Evolutionary conservation across 2,888 invertebrate species (phyloP).

Genomic region (Chymomyza amoena): DNA sequence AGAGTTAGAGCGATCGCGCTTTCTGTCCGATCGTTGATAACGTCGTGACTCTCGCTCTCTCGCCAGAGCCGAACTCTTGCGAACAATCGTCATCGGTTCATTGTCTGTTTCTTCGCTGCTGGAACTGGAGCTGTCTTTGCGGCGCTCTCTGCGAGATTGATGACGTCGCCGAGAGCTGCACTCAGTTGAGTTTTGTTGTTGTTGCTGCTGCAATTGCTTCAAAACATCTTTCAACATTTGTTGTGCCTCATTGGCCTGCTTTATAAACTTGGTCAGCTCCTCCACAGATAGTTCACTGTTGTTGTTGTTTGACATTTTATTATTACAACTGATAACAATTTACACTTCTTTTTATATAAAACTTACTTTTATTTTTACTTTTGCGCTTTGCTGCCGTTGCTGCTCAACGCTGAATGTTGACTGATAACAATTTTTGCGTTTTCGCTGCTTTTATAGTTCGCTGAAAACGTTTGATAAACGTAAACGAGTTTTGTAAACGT

Average conservation of each 20-base stretch:
- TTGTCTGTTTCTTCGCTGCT: constrained; percentile 10
- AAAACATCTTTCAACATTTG: constrained; percentile 15
- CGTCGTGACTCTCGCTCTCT: constrained; percentile 16
- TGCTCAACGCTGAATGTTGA: constrained; percentile 6
- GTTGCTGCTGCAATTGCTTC: constrained; percentile 13
- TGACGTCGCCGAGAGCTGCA: background rate
- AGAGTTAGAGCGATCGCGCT: constrained; percentile 50
- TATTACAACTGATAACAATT: background rate
- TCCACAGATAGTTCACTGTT: background rate
- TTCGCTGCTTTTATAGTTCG: constrained; percentile 37
- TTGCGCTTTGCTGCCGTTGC: constrained; percentile 1
- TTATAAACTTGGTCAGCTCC: constrained; percentile 20
- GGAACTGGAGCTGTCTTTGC: background rate
- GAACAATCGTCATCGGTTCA: constrained; percentile 10
- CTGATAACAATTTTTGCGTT: constrained; percentile 23
- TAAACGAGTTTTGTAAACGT: background rate
- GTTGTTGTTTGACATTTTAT: constrained; percentile 14
- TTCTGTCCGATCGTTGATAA: constrained; percentile 17
- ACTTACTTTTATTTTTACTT: constrained; percentile 12
- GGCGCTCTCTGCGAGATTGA: background rate
- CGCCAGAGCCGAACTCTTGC: background rate
- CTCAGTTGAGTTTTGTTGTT: background rate
- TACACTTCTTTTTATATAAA: background rate
- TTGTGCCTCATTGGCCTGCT: constrained; percentile 20
- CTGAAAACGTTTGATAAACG: constrained; percentile 12